phyloP scores from a whole-genome alignment of 2,888 invertebrate species.

The Caenorhabditis panamensis region DNA sequence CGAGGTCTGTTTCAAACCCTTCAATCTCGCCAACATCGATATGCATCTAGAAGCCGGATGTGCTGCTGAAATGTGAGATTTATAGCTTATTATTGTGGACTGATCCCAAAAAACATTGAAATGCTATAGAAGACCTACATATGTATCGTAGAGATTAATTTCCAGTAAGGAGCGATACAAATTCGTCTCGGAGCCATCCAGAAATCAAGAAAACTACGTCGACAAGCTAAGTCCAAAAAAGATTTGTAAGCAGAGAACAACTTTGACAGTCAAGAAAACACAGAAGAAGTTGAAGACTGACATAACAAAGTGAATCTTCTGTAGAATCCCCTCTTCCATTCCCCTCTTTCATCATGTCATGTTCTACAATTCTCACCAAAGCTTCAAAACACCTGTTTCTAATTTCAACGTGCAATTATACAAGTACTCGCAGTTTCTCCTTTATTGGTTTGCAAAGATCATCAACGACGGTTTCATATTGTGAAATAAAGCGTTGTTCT shows the following conservation, averaged over 20 bases:
- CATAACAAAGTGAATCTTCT: no score
- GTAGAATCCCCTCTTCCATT: no score
- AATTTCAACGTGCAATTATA: neutral
- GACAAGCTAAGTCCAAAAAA: neutral
- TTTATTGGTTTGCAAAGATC: slow-evolving; percentile 5
- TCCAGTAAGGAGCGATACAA: neutral
- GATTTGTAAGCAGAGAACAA: neutral
- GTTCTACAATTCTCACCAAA: no score
- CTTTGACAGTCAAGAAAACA: no score
- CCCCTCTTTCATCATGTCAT: no score
- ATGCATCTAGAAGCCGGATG: slow-evolving; percentile 54
- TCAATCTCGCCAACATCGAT: slow-evolving; percentile 47
- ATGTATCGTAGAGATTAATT: neutral
- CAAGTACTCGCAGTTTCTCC: neutral
- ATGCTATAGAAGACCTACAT: slow-evolving; percentile 1
- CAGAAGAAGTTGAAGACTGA: no score
- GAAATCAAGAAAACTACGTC: neutral
- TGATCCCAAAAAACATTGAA: neutral
- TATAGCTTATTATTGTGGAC: slow-evolving; percentile 1
- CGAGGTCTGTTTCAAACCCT: slow-evolving; percentile 51
- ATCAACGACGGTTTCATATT: neutral
- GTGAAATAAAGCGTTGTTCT: neutral
- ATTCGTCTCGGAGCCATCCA: neutral
- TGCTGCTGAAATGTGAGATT: slow-evolving; percentile 51
- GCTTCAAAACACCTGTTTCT: no score